Evolutionary conservation across 2,797 vertebrate species (phyloP), one percentile per base, ranked within the genome.

Genomic region (Diplodus sargus): DNA sequence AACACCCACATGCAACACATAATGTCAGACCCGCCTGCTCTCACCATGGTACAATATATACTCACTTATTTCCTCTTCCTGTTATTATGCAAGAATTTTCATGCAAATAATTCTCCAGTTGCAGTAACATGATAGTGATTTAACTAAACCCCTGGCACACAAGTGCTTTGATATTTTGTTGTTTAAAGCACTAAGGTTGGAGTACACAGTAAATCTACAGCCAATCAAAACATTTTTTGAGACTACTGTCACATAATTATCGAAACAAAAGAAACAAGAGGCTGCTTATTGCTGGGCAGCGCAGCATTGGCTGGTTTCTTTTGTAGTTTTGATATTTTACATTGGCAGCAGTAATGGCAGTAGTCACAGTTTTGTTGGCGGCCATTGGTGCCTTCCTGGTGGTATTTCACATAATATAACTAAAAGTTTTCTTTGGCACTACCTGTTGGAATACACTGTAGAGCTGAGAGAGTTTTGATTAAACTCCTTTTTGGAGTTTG

Each of bases 41-140:
- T 42, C 49, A 43, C 22, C 4, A 34, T 34, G 34, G 34, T 34
- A 11, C 42, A 61, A 5, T n/a, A 15, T 8, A 13, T 1, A 39
- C 20, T 15, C 12, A 25, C 11, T 5, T 14, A 47, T 54, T 79
- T 67, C 62, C 56, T 70, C 17, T 64, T 64, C 5, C 30, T 71
- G 53, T 64, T 34, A 20, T 59, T 22, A 52, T 54, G 51, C 30
- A 23, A 25, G 53, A 11, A 58, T 10, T 60, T 43, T 47, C 69
- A 30, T 65, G 10, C 30, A 45, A 59, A 59, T 45, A 13, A 39
- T 16, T 49, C 51, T 72, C 47, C 28, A 2, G 23, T 47, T 16
- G 17, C 5, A 57, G n/a, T 20, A 54, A 48, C 4, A 34, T 52
- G 28, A 52, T 4, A 14, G 59, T 51, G 28, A 61, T 61, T 60